Percentiles rank a stretch among this genome's conserved stretches.
phyloP scores from a whole-genome alignment of 2,888 invertebrate species.

The Heliconius aoede region DNA sequence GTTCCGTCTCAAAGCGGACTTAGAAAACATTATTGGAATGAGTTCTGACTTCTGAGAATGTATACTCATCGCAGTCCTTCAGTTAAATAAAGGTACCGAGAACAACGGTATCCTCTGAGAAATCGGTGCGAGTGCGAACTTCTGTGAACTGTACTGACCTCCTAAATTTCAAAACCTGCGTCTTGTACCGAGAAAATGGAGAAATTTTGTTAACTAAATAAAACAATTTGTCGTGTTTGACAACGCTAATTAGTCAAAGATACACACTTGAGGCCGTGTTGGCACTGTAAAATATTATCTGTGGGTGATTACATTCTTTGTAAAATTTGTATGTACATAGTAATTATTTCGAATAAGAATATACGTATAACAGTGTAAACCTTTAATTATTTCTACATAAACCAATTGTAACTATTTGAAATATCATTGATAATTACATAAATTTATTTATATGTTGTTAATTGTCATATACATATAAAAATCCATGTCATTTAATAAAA shows the following conservation, averaged over 20 bases:
- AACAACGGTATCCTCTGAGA: conserved; percentile 66
- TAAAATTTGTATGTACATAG: too few relatives aligned
- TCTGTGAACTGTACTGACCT: conserved; percentile 63
- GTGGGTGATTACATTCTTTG: neutral
- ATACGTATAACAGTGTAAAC: neutral
- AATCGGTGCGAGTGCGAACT: conserved; percentile 64
- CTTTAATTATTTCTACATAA: neutral
- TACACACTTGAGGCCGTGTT: neutral
- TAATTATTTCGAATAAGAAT: too few relatives aligned
- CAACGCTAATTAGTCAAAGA: conserved; percentile 3
- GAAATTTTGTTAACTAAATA: conserved; percentile 31
- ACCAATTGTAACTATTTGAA: neutral
- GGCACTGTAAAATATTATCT: conserved; percentile 7
- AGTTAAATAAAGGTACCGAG: conserved; percentile 62
- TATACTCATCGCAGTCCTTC: conserved; percentile 55
- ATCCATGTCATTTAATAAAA: too few relatives aligned
- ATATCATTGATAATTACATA: neutral
- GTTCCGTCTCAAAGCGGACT: conserved; percentile 46
- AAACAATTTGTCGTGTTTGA: conserved; percentile 16
- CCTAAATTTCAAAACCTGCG: conserved; percentile 46
- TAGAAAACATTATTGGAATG: conserved; percentile 50
- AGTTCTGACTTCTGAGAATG: conserved; percentile 59
- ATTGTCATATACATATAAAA: neutral
- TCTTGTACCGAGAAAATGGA: conserved; percentile 26
- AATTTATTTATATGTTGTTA: too few relatives aligned